Base-by-base conservation (phyloP, 2,797 vertebrate species). In the Rhabdomys pumilio region DNA sequence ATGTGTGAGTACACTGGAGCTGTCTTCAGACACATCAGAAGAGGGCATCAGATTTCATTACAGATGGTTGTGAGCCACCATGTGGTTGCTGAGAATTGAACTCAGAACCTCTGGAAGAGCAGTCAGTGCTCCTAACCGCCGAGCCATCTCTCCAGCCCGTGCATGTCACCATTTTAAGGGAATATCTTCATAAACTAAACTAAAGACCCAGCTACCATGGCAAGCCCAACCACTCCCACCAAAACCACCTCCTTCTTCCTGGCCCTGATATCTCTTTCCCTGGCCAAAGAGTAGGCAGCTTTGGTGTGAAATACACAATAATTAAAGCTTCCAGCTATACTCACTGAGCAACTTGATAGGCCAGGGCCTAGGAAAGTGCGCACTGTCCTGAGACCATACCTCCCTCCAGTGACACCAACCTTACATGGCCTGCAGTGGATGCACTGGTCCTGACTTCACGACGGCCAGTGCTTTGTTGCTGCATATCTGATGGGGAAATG, bases 351-450 rank as follows among this genome's bases (percentile, higher is more conserved):
- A 22, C 83, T 26, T 55, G 59, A 24, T 8, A 65, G 6, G 24
- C 38, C 50, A 34, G 34, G 77, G 24, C 83, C 61, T n/a, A 38
- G 20, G 20, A 12, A 1, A 0, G 29, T 26, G 31, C 6, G 10
- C 34, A 9, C 4, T n/a, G 69, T 79, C 63, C 59, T 22, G 19
- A 55, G 11, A 44, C 38, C 59, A 44, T 8, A 1, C 47, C 61
- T 61, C 61, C 11, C 61, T 61, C 55, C 14, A 14, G 34, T 67
- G 47, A 47, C 5, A n/a, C 4, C 65, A 29, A 24, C 14, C 47
- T 34, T 29, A 3, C 75, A 24, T 84, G 87, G 6, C 24, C 14
- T 0, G 9, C 34, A 31, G 38, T n/a, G 0, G 1, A 15, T 0
- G 38, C n/a, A 11, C 17, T 65, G 29, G 3, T 1, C 50, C 81